Conservation (phyloP, 2,797 vertebrate genomes). For the Xenopus petersii region DNA sequence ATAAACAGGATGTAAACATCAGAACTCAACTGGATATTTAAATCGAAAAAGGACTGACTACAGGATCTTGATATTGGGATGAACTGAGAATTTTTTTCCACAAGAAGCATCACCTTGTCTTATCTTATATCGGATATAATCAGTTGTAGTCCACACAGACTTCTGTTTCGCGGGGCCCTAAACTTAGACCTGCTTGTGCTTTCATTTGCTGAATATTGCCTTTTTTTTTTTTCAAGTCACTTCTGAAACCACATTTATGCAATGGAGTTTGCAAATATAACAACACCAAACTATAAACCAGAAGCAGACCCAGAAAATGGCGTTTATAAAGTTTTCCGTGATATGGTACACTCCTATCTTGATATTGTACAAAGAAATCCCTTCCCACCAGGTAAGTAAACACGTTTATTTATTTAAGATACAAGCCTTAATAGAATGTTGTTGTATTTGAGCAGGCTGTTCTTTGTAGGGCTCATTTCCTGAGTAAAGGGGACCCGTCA, state of each 20-base stretch:
- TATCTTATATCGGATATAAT: too few species aligned
- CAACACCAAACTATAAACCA: constrained; percentile 53
- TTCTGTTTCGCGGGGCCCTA: too few species aligned
- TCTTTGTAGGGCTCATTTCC: too few species aligned
- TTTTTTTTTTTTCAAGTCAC: neutral
- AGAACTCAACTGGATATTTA: neutral
- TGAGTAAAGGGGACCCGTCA: too few species aligned
- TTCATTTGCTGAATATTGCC: neutral
- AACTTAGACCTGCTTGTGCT: too few species aligned
- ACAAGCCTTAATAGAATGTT: too few species aligned
- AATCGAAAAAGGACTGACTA: neutral
- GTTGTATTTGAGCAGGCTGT: too few species aligned
- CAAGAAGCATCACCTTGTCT: too few species aligned
- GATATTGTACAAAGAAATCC: constrained; percentile 71
- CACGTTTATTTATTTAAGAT: too few species aligned
- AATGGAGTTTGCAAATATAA: constrained; percentile 57
- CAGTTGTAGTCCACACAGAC: too few species aligned
- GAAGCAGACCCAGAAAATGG: neutral
- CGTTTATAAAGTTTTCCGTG: constrained; percentile 56
- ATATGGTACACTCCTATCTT: constrained; percentile 74
- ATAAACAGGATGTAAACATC: neutral
- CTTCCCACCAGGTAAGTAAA: constrained; percentile 74
- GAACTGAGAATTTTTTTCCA: too few species aligned
- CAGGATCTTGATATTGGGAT: too few species aligned
- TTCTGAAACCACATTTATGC: neutral